Evolutionary conservation across 2,797 vertebrate genomes (phyloP), one percentile per base, ranked within the genome.

Genomic region (Notamacropus eugenii): DNA sequence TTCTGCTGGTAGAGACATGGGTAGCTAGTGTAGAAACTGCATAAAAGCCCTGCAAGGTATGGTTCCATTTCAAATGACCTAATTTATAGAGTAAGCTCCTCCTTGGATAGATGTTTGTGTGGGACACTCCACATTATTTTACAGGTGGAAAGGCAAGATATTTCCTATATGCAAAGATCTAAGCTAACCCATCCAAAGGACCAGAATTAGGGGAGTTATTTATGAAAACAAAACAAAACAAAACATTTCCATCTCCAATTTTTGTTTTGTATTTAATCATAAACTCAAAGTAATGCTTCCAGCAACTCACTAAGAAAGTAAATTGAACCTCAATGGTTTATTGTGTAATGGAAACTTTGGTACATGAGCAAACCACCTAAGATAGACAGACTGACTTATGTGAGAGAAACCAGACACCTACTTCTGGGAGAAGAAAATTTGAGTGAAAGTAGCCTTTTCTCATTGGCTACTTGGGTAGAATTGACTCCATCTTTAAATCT

Each of bases 11-110:
- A 11, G 92, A 91, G 93, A 55, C 56, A 34, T 24, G 46, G 62
- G 46, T 95, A 93, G 34, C 28, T 96, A 94, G 92, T 93, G 94
- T 92, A 82, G 74, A 82, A 46, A 82, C 74, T 82, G 22, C 40
- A 46, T 46, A 82, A 82, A 82, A n/a, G 22, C 74, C 40, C 40
- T 82, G 74, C 19, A 46, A 82, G 74, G 19, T 82, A 82, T 46
- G 40, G 8, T 46, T 82, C 22, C 74, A 46, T 82, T 82, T 82
- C 74, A 82, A 46, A 82, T 82, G 74, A 82, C 74, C 67, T 74
- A 40, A 74, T 74, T 74, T 74, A 40, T 40, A 74, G 16, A 74
- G 67, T 74, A 40, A 24, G 8, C n/a, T 74, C n/a, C 40, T 82
- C 8, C 40, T 82, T 82, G 22, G 74, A 46, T 9, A 82, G 16